Evolutionary conservation across 2,888 invertebrate species (phyloP).

Genomic region (Mimas tiliae): DNA sequence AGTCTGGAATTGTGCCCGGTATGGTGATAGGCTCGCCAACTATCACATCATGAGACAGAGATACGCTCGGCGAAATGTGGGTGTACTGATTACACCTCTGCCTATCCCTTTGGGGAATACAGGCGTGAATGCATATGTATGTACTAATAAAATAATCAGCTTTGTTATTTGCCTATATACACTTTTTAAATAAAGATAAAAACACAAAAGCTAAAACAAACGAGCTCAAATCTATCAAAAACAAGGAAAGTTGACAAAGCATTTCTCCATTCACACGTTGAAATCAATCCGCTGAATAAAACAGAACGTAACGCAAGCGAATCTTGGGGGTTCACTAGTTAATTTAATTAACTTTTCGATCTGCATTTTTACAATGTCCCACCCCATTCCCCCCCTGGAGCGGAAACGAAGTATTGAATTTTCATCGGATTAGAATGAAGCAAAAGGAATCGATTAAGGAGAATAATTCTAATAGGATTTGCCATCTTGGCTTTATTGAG

Average conservation of each 20-base stretch:
- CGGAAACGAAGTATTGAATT: constrained; percentile 51
- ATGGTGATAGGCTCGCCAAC: no score
- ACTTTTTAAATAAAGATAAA: no score
- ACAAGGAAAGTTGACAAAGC: neutral
- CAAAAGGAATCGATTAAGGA: constrained; percentile 48
- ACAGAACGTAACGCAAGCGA: neutral
- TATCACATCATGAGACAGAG: no score
- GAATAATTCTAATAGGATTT: constrained; percentile 26
- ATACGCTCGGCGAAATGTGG: no score
- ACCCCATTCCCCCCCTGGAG: neutral
- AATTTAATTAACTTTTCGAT: constrained; percentile 27
- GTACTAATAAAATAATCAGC: no score
- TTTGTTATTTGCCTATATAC: no score
- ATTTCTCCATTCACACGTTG: neutral
- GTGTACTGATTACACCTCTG: no score
- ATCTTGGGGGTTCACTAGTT: constrained; percentile 9
- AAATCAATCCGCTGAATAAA: constrained; percentile 5
- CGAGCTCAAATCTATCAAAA: neutral
- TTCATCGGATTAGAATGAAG: constrained; percentile 49
- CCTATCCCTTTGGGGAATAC: no score
- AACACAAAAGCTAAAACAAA: neutral
- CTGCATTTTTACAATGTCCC: constrained; percentile 25
- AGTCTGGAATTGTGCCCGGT: no score
- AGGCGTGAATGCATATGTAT: no score
- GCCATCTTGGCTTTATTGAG: constrained; percentile 11